Evolutionary conservation across 1,140 invertebrate genomes (phyloP), one percentile per base, ranked within the genome.

Genomic region (Spodoptera frugiperda): DNA sequence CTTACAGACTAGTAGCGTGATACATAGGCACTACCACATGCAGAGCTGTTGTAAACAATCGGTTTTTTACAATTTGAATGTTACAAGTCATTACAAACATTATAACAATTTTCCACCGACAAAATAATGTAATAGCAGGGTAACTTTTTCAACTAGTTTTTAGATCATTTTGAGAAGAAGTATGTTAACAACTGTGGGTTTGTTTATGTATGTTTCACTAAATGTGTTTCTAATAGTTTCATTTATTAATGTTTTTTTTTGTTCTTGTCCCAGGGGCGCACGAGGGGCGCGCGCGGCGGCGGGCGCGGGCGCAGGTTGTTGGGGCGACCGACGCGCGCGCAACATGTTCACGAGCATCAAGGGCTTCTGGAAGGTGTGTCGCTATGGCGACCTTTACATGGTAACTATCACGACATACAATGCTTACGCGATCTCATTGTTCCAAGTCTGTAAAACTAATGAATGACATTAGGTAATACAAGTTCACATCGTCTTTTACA

Each of bases 351-450:
- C 91, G 10, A 92, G 88, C 81, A 89, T 94, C 81, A 94, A 94
- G 79, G 89, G 90, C 49, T 90, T 94, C 82, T 94, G 94, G 94
- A 94, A 94, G 89, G 89, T 91, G 79, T 94, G 92, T 86, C 88
- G 92, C 11, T 94, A 94, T 90, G 94, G 94, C 70, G 92, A 94
- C 80, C 83, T 94, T n/a, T 94, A 92, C 76, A 94, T 94, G 94
- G 94, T 94, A 83, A 88, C 54, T 65, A 65, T 54, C 46, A 39
- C 15, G 4, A 33, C 17, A 71, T 30, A 57, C n/a, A 33, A 30
- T 48, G 14, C 9, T 39, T 39, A 39, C 6, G 33, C 5, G 33
- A 30, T 59, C 6, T 21, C n/a, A 55, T 39, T 39, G 33, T 39
- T 39, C 33, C 9, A 39, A 39, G 33, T 8, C 8, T 39, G 6